These are phyloP conservation scores for Artemia franciscana DNA, from an alignment of 1,140 invertebrate species.

Conservation along the genomic window DNA sequence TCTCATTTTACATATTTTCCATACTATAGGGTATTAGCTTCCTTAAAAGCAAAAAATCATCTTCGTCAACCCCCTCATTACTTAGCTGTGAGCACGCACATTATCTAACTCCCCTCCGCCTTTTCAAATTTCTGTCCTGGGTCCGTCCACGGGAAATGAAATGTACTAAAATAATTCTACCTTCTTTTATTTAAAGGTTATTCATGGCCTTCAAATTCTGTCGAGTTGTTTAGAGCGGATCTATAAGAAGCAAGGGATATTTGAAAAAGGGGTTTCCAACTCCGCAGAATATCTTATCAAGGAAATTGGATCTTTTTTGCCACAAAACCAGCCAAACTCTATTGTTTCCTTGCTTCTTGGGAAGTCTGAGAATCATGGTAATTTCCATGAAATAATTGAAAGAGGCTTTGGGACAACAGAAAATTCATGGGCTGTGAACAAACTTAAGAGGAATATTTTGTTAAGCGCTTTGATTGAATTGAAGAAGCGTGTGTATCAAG, in stretches of 20 bases:
- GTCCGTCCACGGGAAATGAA: too few species aligned
- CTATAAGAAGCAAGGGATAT: neutral
- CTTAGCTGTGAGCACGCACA: too few species aligned
- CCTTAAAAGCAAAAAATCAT: too few species aligned
- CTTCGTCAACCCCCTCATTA: too few species aligned
- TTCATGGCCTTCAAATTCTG: neutral
- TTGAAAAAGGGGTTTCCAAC: neutral
- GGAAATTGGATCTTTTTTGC: neutral
- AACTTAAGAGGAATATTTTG: slow-evolving; percentile 9
- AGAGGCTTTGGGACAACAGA: slow-evolving; percentile 6
- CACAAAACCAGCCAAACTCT: neutral
- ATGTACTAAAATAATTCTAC: too few species aligned
- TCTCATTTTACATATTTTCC: too few species aligned
- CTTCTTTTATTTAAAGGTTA: too few species aligned
- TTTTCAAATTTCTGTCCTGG: too few species aligned
- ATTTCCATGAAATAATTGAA: neutral
- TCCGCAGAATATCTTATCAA: neutral
- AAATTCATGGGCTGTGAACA: neutral
- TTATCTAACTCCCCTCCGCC: too few species aligned
- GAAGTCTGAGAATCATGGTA: neutral
- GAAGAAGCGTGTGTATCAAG: slow-evolving; percentile 15
- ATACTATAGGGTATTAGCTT: too few species aligned
- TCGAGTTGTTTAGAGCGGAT: neutral
- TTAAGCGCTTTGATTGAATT: slow-evolving; percentile 12
- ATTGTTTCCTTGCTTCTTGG: neutral